Base-by-base conservation (phyloP, 1,140 invertebrate genomes). In the Cyclargus thomasi region DNA sequence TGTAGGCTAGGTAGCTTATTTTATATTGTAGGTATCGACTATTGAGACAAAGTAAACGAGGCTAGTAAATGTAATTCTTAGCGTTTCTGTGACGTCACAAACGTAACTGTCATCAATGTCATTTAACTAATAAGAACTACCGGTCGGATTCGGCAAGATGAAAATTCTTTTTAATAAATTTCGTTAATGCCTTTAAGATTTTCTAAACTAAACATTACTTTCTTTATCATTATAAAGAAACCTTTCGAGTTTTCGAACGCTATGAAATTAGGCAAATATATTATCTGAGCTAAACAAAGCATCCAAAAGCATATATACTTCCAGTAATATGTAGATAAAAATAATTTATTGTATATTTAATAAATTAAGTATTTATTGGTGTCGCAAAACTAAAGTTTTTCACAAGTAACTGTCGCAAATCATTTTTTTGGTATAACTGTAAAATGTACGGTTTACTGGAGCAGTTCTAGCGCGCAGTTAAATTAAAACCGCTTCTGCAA, bases 21-120 rank as follows among this genome's bases (percentile, higher is more conserved):
- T 75, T 82, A 78, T 76, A 77, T 70, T 77, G 69, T 81, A 83
- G 83, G 73, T 75, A 78, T 72, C 70, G 70, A 71, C 69, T 69
- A 69, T 77, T 62, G 71, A 65, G 85, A 85, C 85, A 82, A 88
- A 85, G 81, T 80, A 65, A 68, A 83, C 63, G 83, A 88, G 83
- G 85, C 85, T 86, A 83, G 72, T 64, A 72, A 63, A 69, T 68
- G 35, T 70, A 67, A 22, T 39, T 53, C 21, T 63, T 11, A 11
- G 11, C 29, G 39, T 64, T 47, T 39, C 11, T 39, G 39, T 53
- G 35, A 47, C 63, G 63, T 39, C 63, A 47, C 39, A 64, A 64
- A 64, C 17, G 18, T 59, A 59, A n/a, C n/a, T n/a, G n/a, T n/a
- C 0, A 59, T 59, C 55, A 59, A n/a, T 7, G 14, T 47, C 2